A percentile compares a stretch with the other conserved stretches of the same genome.
phyloP scores from a whole-genome alignment of 2,113 vertebrate genomes.

The Corythaeola cristata region DNA sequence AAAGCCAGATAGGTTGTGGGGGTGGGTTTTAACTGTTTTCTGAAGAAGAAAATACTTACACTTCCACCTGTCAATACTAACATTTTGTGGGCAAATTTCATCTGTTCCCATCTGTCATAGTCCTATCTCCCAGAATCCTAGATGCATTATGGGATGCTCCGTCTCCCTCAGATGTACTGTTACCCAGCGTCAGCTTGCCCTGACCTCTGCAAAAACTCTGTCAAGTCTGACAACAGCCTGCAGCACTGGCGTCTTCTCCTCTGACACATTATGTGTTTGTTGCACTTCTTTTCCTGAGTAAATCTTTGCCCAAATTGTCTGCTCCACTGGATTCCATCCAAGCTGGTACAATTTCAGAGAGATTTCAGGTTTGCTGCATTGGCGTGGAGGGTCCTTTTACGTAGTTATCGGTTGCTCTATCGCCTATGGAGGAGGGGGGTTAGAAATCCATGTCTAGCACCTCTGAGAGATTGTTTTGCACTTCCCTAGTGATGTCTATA shows the following conservation, averaged over 20 bases:
- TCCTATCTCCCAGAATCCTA: not conserved
- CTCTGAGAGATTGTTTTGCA: not conserved
- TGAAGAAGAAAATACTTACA: not conserved
- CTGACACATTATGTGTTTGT: not conserved
- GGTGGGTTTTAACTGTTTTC: not conserved
- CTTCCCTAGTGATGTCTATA: not conserved
- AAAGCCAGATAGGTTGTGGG: not conserved
- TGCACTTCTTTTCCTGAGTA: not conserved
- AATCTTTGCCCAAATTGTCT: not conserved
- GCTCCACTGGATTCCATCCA: not conserved
- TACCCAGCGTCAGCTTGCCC: not conserved
- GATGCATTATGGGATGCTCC: not conserved
- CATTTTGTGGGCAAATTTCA: not conserved
- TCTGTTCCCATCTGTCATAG: not conserved
- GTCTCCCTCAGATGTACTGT: not conserved
- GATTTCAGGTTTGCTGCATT: not conserved
- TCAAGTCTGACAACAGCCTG: not conserved
- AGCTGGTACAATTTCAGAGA: not conserved
- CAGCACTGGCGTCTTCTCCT: not conserved
- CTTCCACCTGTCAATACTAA: not conserved
- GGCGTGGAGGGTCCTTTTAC: not conserved
- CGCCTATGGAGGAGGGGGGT: rapidly evolving
- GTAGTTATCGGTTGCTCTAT: not conserved
- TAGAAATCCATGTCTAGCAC: not conserved
- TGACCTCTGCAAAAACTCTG: not conserved